A percentile compares a stretch with the other conserved stretches of the same genome.
Evolutionary conservation across 2,113 vertebrate species (phyloP).

Genomic region (Butastur rufipennis): DNA sequence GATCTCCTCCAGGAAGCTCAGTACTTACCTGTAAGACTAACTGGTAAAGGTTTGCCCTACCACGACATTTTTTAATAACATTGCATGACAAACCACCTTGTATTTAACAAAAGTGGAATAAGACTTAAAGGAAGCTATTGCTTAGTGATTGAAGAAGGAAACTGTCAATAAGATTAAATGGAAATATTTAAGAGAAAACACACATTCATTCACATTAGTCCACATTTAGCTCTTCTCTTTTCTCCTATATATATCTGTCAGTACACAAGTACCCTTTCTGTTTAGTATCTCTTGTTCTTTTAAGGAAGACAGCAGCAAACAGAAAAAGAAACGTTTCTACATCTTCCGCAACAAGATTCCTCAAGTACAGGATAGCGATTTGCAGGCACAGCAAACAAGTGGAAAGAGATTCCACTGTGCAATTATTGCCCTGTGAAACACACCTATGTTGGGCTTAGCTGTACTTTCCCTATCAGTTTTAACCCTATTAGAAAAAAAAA

Average conservation of each 20-base stretch:
- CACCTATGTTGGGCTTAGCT: not conserved
- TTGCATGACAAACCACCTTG: not conserved
- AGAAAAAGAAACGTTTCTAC: not conserved
- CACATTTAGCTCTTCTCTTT: not conserved
- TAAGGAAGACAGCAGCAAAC: not conserved
- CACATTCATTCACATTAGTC: not conserved
- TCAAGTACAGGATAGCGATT: not conserved
- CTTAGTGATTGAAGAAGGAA: not conserved
- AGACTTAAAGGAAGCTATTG: not conserved
- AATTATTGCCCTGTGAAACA: not conserved
- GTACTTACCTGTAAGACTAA: not conserved
- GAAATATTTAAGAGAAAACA: not conserved
- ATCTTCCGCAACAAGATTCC: not conserved
- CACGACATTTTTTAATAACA: not conserved
- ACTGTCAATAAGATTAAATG: not conserved
- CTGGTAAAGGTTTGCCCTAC: not conserved
- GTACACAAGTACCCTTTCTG: not conserved
- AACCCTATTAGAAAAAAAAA: not conserved
- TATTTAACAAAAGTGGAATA: not conserved
- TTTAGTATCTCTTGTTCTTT: not conserved
- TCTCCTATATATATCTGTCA: not conserved
- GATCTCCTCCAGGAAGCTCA: not conserved
- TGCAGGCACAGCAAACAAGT: not conserved
- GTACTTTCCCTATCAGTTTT: not conserved
- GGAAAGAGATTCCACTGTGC: not conserved